Conservation (phyloP, 30 jellyfish, hydroid and myxozoan genomes). For the Aurelia aurita region DNA sequence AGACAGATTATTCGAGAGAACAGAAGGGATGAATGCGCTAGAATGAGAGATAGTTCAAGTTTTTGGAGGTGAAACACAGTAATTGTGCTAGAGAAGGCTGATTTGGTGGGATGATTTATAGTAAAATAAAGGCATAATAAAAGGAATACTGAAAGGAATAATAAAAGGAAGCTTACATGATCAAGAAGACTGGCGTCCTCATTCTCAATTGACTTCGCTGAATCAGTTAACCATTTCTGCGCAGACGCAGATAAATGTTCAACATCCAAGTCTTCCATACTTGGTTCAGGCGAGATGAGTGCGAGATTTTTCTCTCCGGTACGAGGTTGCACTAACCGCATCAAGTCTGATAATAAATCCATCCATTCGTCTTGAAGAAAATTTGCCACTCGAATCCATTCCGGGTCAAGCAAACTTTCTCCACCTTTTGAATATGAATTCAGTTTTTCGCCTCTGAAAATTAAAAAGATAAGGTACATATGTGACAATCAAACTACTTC, state of each 20-base stretch:
- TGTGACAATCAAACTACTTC: too few species aligned
- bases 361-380: constrained; percentile 86
- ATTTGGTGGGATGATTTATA: background rate
- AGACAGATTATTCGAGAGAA: too few species aligned
- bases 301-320: constrained; percentile 30
- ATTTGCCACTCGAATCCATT: constrained; percentile 94
- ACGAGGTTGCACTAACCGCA: constrained; percentile 70
- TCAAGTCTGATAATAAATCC: constrained; percentile 60
- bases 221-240: constrained; percentile 76
- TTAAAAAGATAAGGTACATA: too few species aligned
- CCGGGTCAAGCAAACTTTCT: constrained; percentile 86
- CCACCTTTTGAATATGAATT: constrained; percentile 73
- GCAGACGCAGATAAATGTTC: constrained; percentile 27
- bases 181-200: constrained; percentile 84
- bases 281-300: background rate
- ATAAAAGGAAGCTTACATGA: constrained; percentile 58
- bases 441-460: constrained; percentile 75
- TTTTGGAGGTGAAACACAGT: too few species aligned
- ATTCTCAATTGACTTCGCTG: constrained; percentile 70
- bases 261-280: constrained; percentile 20
- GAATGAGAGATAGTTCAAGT: too few species aligned
- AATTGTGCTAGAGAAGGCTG: background rate
- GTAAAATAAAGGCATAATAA: background rate
- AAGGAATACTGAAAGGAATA: background rate
- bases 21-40: too few species aligned